These are phyloP conservation scores for Varanus komodoensis DNA, from an alignment of 2,113 vertebrate species.

Conservation along the genomic window DNA sequence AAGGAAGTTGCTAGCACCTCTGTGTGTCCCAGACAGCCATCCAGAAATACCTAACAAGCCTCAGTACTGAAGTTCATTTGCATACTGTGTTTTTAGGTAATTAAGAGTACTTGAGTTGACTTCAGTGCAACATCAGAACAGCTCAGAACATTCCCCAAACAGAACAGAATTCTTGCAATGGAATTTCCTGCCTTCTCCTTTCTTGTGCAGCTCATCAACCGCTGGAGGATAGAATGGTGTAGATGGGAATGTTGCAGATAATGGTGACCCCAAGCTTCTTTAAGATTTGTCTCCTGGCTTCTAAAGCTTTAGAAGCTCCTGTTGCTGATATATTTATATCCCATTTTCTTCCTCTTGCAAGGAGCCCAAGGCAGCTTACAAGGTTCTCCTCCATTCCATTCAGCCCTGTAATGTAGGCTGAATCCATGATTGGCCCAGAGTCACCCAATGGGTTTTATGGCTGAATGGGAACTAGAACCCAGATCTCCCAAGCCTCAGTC, in stretches of 20 bases:
- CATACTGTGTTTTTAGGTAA: background rate
- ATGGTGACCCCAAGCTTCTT: background rate
- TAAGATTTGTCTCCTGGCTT: background rate
- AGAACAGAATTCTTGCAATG: background rate
- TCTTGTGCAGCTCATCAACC: background rate
- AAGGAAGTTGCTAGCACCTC: background rate
- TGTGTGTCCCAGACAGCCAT: background rate
- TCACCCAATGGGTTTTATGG: too few relatives aligned
- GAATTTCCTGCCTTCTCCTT: background rate
- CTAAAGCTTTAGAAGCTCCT: background rate
- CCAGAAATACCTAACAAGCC: background rate
- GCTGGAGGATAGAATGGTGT: background rate
- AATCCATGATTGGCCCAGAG: too few relatives aligned
- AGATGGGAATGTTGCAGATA: background rate
- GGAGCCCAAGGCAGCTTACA: too few relatives aligned
- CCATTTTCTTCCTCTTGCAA: too few relatives aligned
- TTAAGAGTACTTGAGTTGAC: background rate
- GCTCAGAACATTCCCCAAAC: background rate
- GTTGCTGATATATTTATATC: too few relatives aligned
- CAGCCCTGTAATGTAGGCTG: too few relatives aligned
- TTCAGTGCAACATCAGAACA: background rate
- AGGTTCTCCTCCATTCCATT: too few relatives aligned
- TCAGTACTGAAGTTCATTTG: background rate
- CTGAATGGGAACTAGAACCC: too few relatives aligned
- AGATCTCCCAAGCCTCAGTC: too few relatives aligned